phyloP scores from a whole-genome alignment of 1,140 invertebrate genomes.

The Bombyx mandarina region DNA sequence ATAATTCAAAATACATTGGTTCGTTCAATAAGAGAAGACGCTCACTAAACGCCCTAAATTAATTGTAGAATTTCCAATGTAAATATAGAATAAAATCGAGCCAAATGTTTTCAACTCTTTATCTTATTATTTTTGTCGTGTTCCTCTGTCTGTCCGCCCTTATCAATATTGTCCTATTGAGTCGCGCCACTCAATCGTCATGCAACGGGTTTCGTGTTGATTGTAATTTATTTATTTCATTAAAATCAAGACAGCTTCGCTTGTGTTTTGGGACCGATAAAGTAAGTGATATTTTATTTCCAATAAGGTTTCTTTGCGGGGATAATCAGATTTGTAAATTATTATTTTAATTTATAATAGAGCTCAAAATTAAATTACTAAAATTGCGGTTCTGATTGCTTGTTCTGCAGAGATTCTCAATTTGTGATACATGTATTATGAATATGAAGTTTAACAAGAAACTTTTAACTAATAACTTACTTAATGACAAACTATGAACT shows the following conservation, averaged over 20 bases:
- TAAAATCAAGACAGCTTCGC: not conserved
- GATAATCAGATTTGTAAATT: not conserved
- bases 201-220: conserved; percentile 4
- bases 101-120: conserved; percentile 7
- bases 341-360: not conserved
- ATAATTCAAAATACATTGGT: too few relatives aligned
- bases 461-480: too few relatives aligned
- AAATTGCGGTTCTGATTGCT: too few relatives aligned
- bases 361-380: too few relatives aligned
- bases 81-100: conserved; percentile 2
- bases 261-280: not conserved
- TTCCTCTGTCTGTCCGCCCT: conserved; percentile 10
- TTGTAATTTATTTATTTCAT: not conserved
- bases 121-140: conserved; percentile 13
- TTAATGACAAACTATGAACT: not conserved
- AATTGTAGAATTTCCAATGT: not conserved
- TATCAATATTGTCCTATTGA: conserved; percentile 16
- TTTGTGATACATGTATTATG: too few relatives aligned
- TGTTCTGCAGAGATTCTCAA: too few relatives aligned
- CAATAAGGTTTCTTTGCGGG: not conserved
- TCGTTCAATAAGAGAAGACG: too few relatives aligned
- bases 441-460: too few relatives aligned
- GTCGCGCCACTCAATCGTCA: conserved; percentile 4
- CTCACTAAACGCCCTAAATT: not conserved
- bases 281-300: conserved; percentile 2